Conservation (phyloP, 2,113 vertebrate genomes). For the Platycercus adscitus region DNA sequence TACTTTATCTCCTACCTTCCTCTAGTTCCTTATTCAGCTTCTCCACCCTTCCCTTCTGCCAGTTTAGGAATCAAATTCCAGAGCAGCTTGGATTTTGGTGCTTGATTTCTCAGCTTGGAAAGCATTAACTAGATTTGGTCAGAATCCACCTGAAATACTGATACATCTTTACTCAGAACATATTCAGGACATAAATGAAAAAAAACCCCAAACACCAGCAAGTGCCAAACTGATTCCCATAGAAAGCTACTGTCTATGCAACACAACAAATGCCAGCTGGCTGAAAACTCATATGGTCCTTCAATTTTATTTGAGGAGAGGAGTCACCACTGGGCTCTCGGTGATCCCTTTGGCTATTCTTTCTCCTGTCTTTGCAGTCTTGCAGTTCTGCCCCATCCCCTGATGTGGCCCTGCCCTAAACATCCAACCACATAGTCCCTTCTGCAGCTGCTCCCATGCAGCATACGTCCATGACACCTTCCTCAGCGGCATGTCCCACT, state of each 20-base stretch:
- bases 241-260: neutral
- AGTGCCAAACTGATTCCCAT: neutral
- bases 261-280: neutral
- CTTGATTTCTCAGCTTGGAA: neutral
- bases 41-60: neutral
- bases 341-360: neutral
- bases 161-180: neutral
- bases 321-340: neutral
- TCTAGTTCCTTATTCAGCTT: neutral
- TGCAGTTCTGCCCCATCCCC: neutral
- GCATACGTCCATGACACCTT: neutral
- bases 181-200: neutral
- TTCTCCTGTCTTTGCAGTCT: neutral
- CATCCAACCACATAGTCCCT: neutral
- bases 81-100: neutral
- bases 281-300: neutral
- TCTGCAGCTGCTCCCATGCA: neutral
- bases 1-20: neutral
- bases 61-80: neutral
- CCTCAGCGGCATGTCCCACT: fast-evolving
- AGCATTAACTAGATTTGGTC: neutral
- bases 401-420: neutral
- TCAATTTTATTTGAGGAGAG: neutral
- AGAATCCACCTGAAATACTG: neutral
- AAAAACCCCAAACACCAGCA: neutral